Percentiles rank a stretch among this genome's conserved stretches.
phyloP scores from a whole-genome alignment of 2,888 invertebrate genomes.

The Drosophila prostipennis region DNA sequence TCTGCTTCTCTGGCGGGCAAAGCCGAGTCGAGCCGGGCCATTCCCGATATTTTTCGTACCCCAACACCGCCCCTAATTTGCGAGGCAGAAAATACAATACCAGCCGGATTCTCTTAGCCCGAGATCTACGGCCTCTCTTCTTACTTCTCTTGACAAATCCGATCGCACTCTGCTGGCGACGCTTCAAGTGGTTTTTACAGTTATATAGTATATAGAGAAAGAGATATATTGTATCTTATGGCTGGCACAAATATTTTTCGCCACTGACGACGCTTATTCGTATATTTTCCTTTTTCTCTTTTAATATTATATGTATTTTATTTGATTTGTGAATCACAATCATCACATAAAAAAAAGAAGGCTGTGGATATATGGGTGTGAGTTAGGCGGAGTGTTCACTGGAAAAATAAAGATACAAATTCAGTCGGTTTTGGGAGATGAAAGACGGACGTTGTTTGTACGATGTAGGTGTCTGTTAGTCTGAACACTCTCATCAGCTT shows the following conservation, averaged over 20 bases:
- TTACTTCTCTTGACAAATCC: constrained; percentile 15
- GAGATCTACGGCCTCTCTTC: constrained; percentile 5
- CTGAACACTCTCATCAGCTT: constrained; percentile 14
- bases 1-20: constrained; percentile 29
- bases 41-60: constrained; percentile 31
- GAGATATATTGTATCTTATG: constrained; percentile 63
- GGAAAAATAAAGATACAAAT: constrained; percentile 61
- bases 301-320: constrained; percentile 60
- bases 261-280: constrained; percentile 52
- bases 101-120: constrained; percentile 26
- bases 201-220: constrained; percentile 54
- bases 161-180: constrained; percentile 52
- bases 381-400: constrained; percentile 50
- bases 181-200: constrained; percentile 73
- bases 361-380: constrained; percentile 31
- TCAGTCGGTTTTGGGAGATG: constrained; percentile 29
- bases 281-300: constrained; percentile 34
- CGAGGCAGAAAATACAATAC: constrained; percentile 37
- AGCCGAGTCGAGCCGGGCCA: constrained; percentile 34
- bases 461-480: constrained; percentile 56
- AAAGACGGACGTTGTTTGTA: constrained; percentile 5
- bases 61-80: constrained; percentile 71
- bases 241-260: constrained; percentile 75
- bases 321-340: constrained; percentile 76
- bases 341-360: constrained; percentile 14